These are phyloP conservation scores for Cyprinodon brontotheroides DNA, from an alignment of 2,113 vertebrate species.

Conservation along the genomic window DNA sequence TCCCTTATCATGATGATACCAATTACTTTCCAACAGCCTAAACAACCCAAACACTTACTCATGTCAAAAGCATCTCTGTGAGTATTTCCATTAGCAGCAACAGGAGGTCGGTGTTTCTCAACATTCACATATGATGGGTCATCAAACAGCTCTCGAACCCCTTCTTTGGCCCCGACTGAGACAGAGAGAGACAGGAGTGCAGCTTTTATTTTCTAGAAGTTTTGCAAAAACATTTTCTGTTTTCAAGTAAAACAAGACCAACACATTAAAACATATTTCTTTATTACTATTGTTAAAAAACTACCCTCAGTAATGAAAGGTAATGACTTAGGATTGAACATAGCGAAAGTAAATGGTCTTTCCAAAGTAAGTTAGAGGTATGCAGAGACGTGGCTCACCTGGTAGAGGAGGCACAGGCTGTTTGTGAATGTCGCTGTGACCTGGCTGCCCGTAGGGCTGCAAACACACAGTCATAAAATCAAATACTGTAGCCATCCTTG, in stretches of 20 bases:
- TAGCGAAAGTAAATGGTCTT: background rate
- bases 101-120: constrained; percentile 85
- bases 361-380: background rate
- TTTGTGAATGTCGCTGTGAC: constrained; percentile 83
- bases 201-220: background rate
- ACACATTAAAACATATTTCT: background rate
- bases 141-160: constrained; percentile 84
- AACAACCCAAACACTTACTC: constrained; percentile 80
- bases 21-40: background rate
- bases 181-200: constrained; percentile 2
- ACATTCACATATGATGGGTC: constrained; percentile 97
- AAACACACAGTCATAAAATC: constrained; percentile 49
- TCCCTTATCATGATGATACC: background rate
- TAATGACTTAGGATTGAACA: background rate
- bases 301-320: too few relatives aligned
- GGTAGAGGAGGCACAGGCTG: constrained; percentile 82
- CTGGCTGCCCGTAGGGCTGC: constrained; percentile 82
- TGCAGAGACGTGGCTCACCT: constrained; percentile 64
- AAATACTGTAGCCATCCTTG: constrained; percentile 11
- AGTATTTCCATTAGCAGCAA: constrained; percentile 84
- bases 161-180: constrained; percentile 74
- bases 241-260: background rate
- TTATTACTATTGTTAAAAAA: background rate
- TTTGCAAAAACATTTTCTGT: background rate
- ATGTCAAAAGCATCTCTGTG: constrained; percentile 95